These are phyloP conservation scores for Melanotaenia duboulayi DNA, from an alignment of 2,113 vertebrate genomes.

Conservation along the genomic window DNA sequence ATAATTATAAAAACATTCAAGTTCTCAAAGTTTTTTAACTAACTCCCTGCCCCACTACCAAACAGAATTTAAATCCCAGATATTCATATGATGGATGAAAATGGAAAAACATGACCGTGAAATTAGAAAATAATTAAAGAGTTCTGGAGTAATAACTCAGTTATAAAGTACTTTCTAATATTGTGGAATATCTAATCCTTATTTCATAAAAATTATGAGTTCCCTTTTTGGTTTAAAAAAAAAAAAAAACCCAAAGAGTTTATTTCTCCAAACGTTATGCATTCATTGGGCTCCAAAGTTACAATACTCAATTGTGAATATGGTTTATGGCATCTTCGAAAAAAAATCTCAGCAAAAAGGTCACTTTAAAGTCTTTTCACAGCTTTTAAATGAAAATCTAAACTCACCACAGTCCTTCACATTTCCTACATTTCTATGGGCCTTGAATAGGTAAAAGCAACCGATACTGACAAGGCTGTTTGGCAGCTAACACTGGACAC, in stretches of 20 bases:
- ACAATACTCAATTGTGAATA: too few species aligned
- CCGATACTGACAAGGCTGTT: neutral
- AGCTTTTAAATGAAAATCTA: neutral
- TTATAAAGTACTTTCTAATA: neutral
- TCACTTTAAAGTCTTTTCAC: neutral
- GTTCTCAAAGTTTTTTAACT: too few species aligned
- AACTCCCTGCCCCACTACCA: neutral
- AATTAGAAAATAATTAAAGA: neutral
- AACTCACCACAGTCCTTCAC: neutral
- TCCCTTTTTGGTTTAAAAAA: too few species aligned
- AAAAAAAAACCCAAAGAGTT: neutral
- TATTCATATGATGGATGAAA: neutral
- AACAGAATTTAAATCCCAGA: neutral
- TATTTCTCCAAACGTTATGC: neutral
- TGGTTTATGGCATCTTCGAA: neutral
- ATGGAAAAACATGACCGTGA: neutral
- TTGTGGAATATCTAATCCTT: neutral
- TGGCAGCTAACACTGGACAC: neutral
- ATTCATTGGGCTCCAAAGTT: neutral
- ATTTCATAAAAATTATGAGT: too few species aligned
- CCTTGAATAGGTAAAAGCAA: neutral
- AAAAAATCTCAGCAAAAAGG: neutral
- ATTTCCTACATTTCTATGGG: neutral
- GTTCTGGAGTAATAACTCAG: neutral
- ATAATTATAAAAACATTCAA: neutral